Base-by-base conservation (phyloP, 2,797 vertebrate species). In the Fratercula arctica region DNA sequence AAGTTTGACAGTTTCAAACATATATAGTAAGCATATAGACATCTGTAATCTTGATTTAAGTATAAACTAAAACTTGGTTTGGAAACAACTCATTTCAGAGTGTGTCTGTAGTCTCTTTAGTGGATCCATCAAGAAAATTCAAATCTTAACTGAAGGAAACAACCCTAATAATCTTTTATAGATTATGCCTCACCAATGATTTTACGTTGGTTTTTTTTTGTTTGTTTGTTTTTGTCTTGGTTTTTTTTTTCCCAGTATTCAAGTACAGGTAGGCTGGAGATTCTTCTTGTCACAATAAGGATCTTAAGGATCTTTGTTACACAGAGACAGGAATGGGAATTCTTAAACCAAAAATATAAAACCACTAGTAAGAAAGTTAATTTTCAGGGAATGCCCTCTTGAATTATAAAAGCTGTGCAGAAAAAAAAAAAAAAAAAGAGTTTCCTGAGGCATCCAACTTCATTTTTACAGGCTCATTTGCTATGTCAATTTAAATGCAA, bases 381-480 rank as follows among this genome's bases (percentile, higher is more conserved):
- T 77, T 69, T 93, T 93, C 43, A 83, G 46, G 31, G 39, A 94
- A 74, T 86, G 64, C 8, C 7, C 29, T 83, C 64, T n/a, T 83
- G 41, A 53, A 83, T 91, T 75, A 43, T 50, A 91, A 85, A 91
- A 87, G 6, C 33, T 75, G 8, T 68, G 23, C 31, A 59, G 10
- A 13, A 29, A 5, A 37, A 45, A 60, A 57, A 56, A 35, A n/a
- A 39, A 45, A 23, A 33, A 16, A 3, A 17, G n/a, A 59, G 21
- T 35, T 89, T 93, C 37, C 73, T 33, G 53, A 75, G 64, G 31
- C 10, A 10, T 81, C 41, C 43, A 45, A 3, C 25, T 67, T 82
- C 29, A 26, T 86, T 93, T 93, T 90, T 86, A 82, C 26, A 90
- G 70, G 54, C 67, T 90, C 33, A 45, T 94, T 96, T 94, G 72